These are phyloP conservation scores for Catharus fuscescens DNA, from an alignment of 2,113 vertebrate species.

Conservation along the genomic window DNA sequence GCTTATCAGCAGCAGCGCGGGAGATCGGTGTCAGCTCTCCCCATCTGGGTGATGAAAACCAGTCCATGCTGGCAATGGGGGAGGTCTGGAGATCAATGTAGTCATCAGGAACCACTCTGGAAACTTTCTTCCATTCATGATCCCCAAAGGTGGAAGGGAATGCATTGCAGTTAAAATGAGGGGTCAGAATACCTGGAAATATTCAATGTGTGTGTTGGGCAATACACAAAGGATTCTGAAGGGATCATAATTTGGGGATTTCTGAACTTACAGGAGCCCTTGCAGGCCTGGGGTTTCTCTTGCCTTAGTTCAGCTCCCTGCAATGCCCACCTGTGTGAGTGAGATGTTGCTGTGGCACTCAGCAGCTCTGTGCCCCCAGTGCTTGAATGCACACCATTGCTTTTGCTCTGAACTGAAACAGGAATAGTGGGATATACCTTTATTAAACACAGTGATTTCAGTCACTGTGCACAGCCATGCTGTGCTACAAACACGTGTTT, in stretches of 20 bases:
- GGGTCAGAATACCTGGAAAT: not conserved
- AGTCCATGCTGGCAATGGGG: rapidly evolving
- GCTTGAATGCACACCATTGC: not conserved
- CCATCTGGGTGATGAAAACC: not conserved
- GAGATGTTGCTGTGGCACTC: not conserved
- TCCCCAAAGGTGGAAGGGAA: not conserved
- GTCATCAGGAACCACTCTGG: not conserved
- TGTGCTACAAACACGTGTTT: rapidly evolving
- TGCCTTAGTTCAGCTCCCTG: not conserved
- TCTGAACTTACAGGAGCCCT: not conserved
- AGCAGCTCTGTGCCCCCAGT: not conserved
- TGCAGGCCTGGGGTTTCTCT: not conserved
- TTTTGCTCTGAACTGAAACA: not conserved
- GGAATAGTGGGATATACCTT: not conserved
- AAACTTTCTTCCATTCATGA: not conserved
- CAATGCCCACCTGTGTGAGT: not conserved
- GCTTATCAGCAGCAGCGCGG: rapidly evolving
- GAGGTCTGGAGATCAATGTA: not conserved
- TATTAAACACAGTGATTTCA: not conserved
- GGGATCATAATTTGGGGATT: not conserved
- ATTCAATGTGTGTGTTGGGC: not conserved
- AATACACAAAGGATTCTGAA: not conserved
- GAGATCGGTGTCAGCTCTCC: not conserved
- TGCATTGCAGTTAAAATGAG: not conserved
- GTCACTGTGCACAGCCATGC: not conserved